Evolutionary conservation across 2,113 vertebrate species (phyloP), one percentile per base, ranked within the genome.

Genomic region (Callipepla squamata): DNA sequence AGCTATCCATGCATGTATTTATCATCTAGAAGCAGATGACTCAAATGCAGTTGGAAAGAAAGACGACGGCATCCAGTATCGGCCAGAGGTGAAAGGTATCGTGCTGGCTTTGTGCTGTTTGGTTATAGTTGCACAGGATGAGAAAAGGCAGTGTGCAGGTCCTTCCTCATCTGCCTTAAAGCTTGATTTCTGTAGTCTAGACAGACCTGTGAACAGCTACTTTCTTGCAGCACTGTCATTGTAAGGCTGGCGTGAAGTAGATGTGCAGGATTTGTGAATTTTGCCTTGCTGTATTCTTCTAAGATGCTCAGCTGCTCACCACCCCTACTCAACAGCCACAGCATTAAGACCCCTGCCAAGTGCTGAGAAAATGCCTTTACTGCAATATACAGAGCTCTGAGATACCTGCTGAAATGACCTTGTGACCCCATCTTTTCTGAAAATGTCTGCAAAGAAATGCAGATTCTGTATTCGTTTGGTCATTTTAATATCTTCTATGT

Each of bases 21-120:
- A 72, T 93, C 23, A 88, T 90, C 68, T 58, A 98, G 98, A 97
- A 72, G 96, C 98, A 92, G 98, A 98, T 69, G 98, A 98, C 36
- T 90, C 91, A 28, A 98, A 91, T 23, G 89, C 97, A 73, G 91
- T 95, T 86, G 98, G 98, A 73, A 98, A 98, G 96, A 98, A 98
- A 93, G 98, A 98, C 30, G 98, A 98, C 78, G 97, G 98, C 90
- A 95, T 98, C 93, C 98, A 97, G 22, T 98, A 97, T 83, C 97
- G 98, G 77, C 98, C 98, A 85, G 98, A 98, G 80, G 97, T 98
- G 92, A 98, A 98, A 98, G 98, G 98, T 98, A 98, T 5, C 4
- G 74, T 95, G 58, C 73, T 76, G 61, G 45, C 50, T 61, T 92
- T 32, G 30, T 89, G 21, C 47, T 62, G 23, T 68, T 86, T 48